A percentile compares a stretch with the other conserved stretches of the same genome.
These are phyloP conservation scores for Anarhynchus alexandrinus DNA, from an alignment of 2,113 vertebrate genomes.

Conservation along the genomic window DNA sequence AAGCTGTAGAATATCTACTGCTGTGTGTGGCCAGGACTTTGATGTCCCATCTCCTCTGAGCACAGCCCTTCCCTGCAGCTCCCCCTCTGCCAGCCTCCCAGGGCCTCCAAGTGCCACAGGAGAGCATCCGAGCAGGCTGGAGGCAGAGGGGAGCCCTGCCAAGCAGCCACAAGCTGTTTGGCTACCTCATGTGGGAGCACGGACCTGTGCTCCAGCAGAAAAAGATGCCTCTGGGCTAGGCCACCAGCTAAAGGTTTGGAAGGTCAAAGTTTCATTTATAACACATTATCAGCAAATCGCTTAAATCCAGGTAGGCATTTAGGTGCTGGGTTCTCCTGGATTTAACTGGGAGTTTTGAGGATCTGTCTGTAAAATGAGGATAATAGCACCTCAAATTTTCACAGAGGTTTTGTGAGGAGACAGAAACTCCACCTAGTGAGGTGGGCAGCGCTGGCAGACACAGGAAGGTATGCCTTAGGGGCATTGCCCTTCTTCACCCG, in stretches of 20 bases:
- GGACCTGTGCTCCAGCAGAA: background rate
- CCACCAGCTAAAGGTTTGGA: background rate
- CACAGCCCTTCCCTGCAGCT: background rate
- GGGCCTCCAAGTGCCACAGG: background rate
- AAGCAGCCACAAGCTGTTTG: background rate
- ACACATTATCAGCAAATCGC: background rate
- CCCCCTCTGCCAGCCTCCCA: background rate
- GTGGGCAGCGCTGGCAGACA: background rate
- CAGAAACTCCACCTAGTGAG: background rate
- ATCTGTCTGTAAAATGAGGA: background rate
- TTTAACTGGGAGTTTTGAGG: background rate
- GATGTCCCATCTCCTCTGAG: background rate
- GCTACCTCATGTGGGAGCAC: background rate
- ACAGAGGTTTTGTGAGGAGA: background rate
- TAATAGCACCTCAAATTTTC: background rate
- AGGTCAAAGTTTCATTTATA: background rate
- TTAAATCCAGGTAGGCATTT: background rate
- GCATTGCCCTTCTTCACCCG: background rate
- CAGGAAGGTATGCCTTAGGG: background rate
- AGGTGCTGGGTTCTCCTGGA: background rate
- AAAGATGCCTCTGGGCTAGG: fast-evolving
- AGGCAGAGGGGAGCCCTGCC: background rate
- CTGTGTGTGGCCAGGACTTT: background rate
- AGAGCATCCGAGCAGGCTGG: background rate
- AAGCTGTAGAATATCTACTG: background rate